Evolutionary conservation across 1,140 invertebrate species (phyloP).

Genomic region (Centruroides sculpturatus): DNA sequence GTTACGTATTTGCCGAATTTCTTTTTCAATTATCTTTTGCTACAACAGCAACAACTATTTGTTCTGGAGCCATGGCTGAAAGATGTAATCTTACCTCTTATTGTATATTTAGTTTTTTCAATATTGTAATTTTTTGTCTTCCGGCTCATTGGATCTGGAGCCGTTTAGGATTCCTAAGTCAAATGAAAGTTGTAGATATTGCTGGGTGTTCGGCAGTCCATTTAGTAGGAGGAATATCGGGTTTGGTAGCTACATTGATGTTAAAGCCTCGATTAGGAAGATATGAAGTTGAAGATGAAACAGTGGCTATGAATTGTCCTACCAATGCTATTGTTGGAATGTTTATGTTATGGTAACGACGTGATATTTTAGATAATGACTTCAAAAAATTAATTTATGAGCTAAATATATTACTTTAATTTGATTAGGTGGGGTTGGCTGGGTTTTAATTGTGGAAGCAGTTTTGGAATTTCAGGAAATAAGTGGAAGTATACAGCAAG

Average conservation of each 20-base stretch:
- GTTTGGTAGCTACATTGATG: conserved; percentile 75
- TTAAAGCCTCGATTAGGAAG: conserved; percentile 70
- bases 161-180: conserved; percentile 62
- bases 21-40: conserved; percentile 47
- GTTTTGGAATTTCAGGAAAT: conserved; percentile 44
- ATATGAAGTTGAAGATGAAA: conserved; percentile 55
- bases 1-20: conserved; percentile 7
- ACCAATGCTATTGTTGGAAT: conserved; percentile 81
- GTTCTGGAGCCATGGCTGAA: conserved; percentile 63
- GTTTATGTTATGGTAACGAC: conserved; percentile 63
- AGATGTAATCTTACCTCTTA: conserved; percentile 79
- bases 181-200: conserved; percentile 67
- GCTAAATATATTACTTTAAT: background rate
- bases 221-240: conserved; percentile 58
- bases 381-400: background rate
- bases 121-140: conserved; percentile 78
- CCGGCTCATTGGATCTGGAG: conserved; percentile 86
- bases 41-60: conserved; percentile 80
- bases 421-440: conserved; percentile 61
- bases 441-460: conserved; percentile 72
- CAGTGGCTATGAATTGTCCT: conserved; percentile 66
- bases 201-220: conserved; percentile 62
- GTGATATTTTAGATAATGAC: too few species aligned
- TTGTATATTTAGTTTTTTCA: conserved; percentile 73
- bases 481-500: conserved; percentile 73